These are phyloP conservation scores for Acinonyx jubatus DNA, from an alignment of 2,113 vertebrate genomes.

Conservation along the genomic window DNA sequence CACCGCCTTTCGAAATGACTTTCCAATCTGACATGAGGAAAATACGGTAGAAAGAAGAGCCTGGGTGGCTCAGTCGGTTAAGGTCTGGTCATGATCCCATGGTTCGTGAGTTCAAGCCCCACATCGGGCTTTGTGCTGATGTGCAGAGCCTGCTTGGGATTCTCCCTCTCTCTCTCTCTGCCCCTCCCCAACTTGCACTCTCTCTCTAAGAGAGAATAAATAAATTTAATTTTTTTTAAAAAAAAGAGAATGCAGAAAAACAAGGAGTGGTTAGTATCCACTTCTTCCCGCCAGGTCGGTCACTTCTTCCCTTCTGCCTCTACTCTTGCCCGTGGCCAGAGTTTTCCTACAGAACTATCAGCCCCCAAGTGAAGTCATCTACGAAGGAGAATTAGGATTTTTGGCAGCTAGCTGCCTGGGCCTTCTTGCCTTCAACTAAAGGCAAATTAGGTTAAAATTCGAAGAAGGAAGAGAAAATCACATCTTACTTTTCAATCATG, in stretches of 20 bases:
- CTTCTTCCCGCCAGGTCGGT: neutral
- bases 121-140: too few relatives aligned
- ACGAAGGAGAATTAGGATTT: rapidly evolving
- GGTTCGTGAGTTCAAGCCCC: too few relatives aligned
- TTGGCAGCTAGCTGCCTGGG: neutral
- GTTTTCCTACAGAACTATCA: neutral
- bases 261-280: rapidly evolving
- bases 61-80: too few relatives aligned
- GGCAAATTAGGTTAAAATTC: neutral
- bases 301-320: neutral
- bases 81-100: too few relatives aligned
- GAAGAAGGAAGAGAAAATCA: neutral
- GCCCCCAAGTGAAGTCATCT: neutral
- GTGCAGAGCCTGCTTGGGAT: too few relatives aligned
- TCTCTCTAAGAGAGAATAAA: too few relatives aligned
- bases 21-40: neutral
- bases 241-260: neutral
- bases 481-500: neutral
- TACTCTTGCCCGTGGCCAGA: neutral
- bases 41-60: neutral
- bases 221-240: too few relatives aligned
- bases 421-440: neutral
- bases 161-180: too few relatives aligned
- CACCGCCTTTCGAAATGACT: neutral
- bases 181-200: too few relatives aligned